A percentile compares a stretch with the other conserved stretches of the same genome.
Conservation (phyloP, 2,797 vertebrate species). For the Tiaroga cobitis region DNA sequence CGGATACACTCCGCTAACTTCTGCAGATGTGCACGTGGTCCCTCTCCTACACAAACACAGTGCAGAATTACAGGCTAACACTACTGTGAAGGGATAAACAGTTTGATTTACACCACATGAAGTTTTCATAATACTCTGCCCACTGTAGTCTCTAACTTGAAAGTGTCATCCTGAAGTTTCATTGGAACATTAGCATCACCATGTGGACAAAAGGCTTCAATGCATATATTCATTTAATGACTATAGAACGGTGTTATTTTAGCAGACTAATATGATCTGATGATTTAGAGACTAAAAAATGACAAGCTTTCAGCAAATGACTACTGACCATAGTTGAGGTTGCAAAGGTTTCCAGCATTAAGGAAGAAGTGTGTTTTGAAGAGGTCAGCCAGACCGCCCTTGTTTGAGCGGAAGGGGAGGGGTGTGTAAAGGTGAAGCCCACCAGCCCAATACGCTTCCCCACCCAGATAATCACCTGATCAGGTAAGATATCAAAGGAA, state of each 20-base stretch:
- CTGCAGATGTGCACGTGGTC: slow-evolving; percentile 82
- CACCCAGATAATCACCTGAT: slow-evolving; percentile 87
- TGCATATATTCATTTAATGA: neutral
- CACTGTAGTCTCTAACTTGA: neutral
- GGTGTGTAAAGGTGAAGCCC: slow-evolving; percentile 87
- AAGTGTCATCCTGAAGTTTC: neutral
- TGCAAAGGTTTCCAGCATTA: slow-evolving; percentile 90
- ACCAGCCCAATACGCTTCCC: slow-evolving; percentile 87
- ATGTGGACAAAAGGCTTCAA: neutral
- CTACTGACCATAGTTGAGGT: slow-evolving; percentile 85
- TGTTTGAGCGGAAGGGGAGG: slow-evolving; percentile 84
- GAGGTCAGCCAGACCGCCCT: slow-evolving; percentile 86
- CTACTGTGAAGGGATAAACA: neutral
- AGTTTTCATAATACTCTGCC: neutral
- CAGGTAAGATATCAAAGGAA: neutral
- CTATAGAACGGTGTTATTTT: neutral
- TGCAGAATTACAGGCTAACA: neutral
- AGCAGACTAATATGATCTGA: no score
- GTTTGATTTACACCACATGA: neutral
- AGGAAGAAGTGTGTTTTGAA: slow-evolving; percentile 90
- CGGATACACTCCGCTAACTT: slow-evolving; percentile 84
- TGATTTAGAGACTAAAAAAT: no score
- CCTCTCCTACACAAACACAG: slow-evolving; percentile 76
- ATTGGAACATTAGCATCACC: neutral
- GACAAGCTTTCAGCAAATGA: no score